A percentile compares a stretch with the other conserved stretches of the same genome.
phyloP scores from a whole-genome alignment of 2,113 vertebrate species.

The Cricetomys ansorgei region DNA sequence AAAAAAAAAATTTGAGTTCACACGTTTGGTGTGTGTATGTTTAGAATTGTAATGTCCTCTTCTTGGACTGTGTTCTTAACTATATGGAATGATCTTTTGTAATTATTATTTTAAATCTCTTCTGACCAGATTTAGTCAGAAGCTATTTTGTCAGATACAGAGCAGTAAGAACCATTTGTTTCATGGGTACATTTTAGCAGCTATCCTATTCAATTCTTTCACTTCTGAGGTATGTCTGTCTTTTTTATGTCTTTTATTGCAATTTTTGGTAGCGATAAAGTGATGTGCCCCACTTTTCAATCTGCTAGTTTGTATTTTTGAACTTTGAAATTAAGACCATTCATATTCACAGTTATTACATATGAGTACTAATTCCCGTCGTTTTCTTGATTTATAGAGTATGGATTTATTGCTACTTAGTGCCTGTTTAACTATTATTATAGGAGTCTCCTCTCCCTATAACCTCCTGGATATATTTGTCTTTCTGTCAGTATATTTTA shows the following conservation, averaged over 20 bases:
- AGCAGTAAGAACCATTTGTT: neutral
- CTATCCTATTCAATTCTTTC: neutral
- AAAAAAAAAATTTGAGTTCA: neutral
- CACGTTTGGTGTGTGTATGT: neutral
- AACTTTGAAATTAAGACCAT: neutral
- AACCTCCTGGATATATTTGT: neutral
- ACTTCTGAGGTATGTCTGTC: neutral
- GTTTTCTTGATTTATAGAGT: neutral
- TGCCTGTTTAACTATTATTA: neutral
- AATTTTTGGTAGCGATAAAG: neutral
- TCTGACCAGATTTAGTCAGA: neutral
- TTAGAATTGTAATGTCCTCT: neutral
- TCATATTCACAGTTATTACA: neutral
- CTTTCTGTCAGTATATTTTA: neutral
- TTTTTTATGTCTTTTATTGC: neutral
- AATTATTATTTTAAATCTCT: neutral
- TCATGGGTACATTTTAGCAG: neutral
- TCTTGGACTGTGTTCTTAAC: neutral
- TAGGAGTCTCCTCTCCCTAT: neutral
- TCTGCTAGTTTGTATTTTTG: neutral
- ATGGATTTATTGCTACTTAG: neutral
- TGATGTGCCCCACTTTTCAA: neutral
- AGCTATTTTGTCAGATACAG: neutral
- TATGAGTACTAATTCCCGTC: neutral
- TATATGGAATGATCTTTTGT: neutral